phyloP scores from a whole-genome alignment of 1,140 invertebrate species.

The Procambarus virginalis region DNA sequence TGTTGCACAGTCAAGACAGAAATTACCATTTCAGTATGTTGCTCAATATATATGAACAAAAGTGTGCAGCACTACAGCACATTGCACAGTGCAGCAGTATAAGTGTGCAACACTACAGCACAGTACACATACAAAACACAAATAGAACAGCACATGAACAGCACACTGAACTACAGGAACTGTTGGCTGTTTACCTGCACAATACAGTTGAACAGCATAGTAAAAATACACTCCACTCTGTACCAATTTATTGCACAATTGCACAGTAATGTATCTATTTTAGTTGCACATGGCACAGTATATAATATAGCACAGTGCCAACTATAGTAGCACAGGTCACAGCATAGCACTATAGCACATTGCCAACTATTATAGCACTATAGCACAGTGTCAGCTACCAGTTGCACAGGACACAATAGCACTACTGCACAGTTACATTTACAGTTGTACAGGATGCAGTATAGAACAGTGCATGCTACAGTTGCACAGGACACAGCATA shows the following conservation, averaged over 20 bases:
- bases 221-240: neutral
- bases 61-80: neutral
- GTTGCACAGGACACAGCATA: neutral
- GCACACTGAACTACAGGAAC: neutral
- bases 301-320: neutral
- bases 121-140: neutral
- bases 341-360: no score
- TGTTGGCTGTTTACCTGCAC: neutral
- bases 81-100: neutral
- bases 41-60: neutral
- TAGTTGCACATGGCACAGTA: neutral
- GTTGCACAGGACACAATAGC: no score
- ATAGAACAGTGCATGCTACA: neutral
- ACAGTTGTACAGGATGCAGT: neutral
- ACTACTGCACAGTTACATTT: neutral
- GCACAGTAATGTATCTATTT: neutral
- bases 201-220: neutral
- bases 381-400: no score
- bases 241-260: neutral
- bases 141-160: neutral
- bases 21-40: neutral
- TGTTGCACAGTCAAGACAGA: neutral
- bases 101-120: conserved; percentile 1
- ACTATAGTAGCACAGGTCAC: conserved; percentile 2
- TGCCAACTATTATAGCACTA: no score